These are phyloP conservation scores for Diadumene lineata DNA, from an alignment of 92 coral and sea anemone species.

Conservation along the genomic window DNA sequence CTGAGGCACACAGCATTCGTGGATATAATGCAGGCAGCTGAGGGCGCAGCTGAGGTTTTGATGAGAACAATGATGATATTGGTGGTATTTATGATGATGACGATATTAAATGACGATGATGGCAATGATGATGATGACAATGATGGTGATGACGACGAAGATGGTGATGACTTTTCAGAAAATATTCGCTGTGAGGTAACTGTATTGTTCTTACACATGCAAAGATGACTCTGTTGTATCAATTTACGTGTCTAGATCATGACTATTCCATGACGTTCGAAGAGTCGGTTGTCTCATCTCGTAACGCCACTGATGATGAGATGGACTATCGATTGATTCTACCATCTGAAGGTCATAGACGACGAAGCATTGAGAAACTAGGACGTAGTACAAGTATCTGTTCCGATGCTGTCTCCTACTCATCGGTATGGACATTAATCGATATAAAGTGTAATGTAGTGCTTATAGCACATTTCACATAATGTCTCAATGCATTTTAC, in stretches of 20 bases:
- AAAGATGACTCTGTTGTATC: no score
- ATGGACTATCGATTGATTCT: conserved; percentile 80
- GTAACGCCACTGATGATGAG: conserved; percentile 94
- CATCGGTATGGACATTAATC: conserved; percentile 46
- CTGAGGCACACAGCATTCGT: no score
- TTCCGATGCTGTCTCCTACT: conserved; percentile 73
- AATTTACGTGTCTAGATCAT: no score
- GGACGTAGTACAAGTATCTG: conserved; percentile 62
- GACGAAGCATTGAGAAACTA: conserved; percentile 73
- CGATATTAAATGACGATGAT: background rate
- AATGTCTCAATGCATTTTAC: no score
- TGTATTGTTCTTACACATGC: background rate
- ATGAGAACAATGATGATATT: background rate
- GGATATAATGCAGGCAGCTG: no score
- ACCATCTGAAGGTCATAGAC: conserved; percentile 92
- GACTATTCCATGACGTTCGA: conserved; percentile 90
- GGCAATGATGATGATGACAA: background rate
- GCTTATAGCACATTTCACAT: no score
- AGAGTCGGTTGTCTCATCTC: conserved; percentile 92
- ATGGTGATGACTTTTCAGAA: background rate
- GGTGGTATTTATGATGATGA: background rate
- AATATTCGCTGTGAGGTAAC: background rate
- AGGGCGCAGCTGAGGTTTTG: no score
- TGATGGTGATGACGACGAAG: background rate
- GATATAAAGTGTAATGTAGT: background rate